These are phyloP conservation scores for Eulimnadia texana DNA, from an alignment of 1,140 invertebrate species.

Conservation along the genomic window DNA sequence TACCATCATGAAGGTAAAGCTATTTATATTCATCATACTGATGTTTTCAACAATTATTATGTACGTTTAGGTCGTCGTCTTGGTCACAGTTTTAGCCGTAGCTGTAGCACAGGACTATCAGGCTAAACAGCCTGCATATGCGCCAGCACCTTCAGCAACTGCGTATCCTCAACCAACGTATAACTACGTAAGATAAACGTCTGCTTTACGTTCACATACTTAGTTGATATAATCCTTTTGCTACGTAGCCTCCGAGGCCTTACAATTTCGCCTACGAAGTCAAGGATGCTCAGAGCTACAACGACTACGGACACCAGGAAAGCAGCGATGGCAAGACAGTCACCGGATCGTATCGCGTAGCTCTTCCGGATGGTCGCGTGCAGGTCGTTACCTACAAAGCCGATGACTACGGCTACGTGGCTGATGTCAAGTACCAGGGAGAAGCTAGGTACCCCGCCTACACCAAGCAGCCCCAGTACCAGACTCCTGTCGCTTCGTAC, in stretches of 20 bases:
- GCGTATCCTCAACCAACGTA: background rate
- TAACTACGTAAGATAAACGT: background rate
- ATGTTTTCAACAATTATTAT: background rate
- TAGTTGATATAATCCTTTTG: background rate
- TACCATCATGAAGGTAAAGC: background rate
- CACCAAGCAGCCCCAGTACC: background rate
- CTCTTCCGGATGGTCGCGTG: background rate
- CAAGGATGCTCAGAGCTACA: conserved; percentile 8
- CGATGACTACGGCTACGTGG: background rate
- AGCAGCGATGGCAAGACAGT: conserved; percentile 8
- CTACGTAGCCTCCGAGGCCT: background rate
- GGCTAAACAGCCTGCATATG: background rate
- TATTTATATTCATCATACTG: background rate
- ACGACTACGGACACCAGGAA: conserved; percentile 16
- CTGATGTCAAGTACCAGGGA: conserved; percentile 4
- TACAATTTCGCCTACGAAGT: conserved; percentile 15
- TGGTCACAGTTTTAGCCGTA: background rate
- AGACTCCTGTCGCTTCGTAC: background rate
- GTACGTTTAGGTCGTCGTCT: background rate
- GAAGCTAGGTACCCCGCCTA: conserved; percentile 9
- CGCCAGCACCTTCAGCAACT: background rate
- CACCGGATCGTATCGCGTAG: background rate
- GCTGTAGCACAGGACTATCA: background rate
- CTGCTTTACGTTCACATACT: background rate
- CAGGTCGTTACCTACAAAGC: conserved; percentile 2